Percentiles rank a stretch among this genome's conserved stretches.
These are phyloP conservation scores for Pycnonotus jocosus DNA, from an alignment of 2,113 vertebrate species.

Conservation along the genomic window DNA sequence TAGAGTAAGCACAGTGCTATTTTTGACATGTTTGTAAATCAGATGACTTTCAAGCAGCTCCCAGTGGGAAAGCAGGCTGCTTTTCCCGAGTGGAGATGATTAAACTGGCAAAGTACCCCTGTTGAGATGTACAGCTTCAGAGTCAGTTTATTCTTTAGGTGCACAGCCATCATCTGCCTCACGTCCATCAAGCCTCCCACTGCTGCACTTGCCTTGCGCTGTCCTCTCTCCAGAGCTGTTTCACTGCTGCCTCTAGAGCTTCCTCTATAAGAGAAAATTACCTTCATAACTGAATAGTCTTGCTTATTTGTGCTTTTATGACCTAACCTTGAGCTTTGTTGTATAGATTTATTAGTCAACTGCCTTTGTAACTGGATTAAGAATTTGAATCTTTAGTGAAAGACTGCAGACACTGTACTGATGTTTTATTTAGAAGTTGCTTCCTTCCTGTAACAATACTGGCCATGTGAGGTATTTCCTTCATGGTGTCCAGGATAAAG, in stretches of 20 bases:
- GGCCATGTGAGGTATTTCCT: not conserved
- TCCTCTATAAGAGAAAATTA: not conserved
- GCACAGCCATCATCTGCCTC: not conserved
- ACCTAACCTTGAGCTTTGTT: not conserved
- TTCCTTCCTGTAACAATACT: not conserved
- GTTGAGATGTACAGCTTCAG: not conserved
- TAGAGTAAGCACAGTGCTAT: not conserved
- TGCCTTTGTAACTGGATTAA: not conserved
- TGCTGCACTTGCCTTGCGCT: rapidly evolving
- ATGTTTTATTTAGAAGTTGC: not conserved
- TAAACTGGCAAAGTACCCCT: not conserved
- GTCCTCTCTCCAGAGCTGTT: not conserved
- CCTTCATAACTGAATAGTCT: not conserved
- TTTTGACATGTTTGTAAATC: not conserved
- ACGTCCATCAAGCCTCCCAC: not conserved
- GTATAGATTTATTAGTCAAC: not conserved
- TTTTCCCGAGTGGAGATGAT: not conserved
- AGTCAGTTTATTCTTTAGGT: not conserved
- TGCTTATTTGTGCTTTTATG: not conserved
- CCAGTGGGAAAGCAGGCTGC: not conserved
- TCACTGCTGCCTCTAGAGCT: not conserved
- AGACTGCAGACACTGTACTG: rapidly evolving
- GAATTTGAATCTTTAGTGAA: not conserved
- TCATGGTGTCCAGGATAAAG: not conserved
- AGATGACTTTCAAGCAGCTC: not conserved